Evolutionary conservation across 2,888 invertebrate species (phyloP), one percentile per base, ranked within the genome.

Genomic region (Standfussiana lucernea): DNA sequence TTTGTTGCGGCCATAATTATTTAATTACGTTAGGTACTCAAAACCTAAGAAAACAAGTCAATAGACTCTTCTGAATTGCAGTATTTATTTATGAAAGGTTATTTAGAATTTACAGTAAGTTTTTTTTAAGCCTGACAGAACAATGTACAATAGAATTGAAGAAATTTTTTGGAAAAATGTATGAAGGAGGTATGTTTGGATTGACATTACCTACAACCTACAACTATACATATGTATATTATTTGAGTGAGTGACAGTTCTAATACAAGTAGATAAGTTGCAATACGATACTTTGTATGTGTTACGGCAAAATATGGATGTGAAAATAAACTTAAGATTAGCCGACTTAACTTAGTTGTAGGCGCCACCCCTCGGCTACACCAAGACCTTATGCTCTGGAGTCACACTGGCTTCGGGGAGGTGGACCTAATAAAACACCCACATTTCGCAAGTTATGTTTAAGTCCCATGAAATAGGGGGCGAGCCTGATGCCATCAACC

Each of bases 141-240:
- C 79, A 79, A 79, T 79, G 67, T 37, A 83, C 64, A 75, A 59
- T 65, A 24, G 7, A 56, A 56, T 64, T n/a, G 21, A 64, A 50
- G 64, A 32, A 15, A 65, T n/a, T 11, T 50, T 56, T 21, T 32
- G 7, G 6, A 15, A 61, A 79, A 40, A 64, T 13, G 0, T 24
- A 47, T 42, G 15, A 37, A 32, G 21, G 4, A 40, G 3, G 4
- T 24, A 4, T n/a, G 15, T 40, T 72, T 40, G 2, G 18, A 35
- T 53, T 73, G 78, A 75, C n/a, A 45, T 21, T 47, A 56, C 79
- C 61, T 71, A 32, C 10, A 37, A n/a, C 2, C 6, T 53, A n/a
- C 13, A 13, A 24, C 8, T 45, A 18, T 45, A n/a, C n/a, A 37
- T 8, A 37, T 37, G 4, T 8, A 47, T 53, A n/a, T 37, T 75